phyloP scores from a whole-genome alignment of 2,888 invertebrate genomes.

The Spialia ferax region DNA sequence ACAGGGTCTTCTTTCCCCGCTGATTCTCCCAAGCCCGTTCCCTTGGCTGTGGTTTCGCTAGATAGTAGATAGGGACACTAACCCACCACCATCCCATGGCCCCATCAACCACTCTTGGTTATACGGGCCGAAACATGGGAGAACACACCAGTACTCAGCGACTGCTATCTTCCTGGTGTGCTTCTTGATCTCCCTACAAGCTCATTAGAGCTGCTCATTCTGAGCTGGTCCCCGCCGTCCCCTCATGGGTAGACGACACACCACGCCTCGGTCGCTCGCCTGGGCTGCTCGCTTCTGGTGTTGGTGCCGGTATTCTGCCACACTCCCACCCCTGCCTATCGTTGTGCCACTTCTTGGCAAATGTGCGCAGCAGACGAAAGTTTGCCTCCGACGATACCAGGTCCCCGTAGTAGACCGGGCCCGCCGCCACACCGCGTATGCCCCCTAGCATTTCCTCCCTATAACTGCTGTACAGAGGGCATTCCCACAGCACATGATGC shows the following conservation, averaged over 20 bases:
- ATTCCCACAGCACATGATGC: slow-evolving; percentile 40
- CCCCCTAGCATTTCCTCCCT: slow-evolving; percentile 8
- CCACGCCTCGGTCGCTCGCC: slow-evolving; percentile 4
- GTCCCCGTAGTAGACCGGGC: slow-evolving; percentile 23
- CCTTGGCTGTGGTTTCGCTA: slow-evolving; percentile 56
- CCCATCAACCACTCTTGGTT: no score
- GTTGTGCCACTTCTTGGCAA: background rate
- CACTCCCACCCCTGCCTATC: slow-evolving; percentile 25
- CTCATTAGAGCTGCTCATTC: slow-evolving; percentile 87
- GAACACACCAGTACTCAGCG: no score
- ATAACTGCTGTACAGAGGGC: slow-evolving; percentile 24
- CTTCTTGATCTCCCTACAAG: no score
- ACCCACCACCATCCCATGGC: no score
- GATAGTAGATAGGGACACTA: slow-evolving; percentile 74
- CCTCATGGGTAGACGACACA: background rate
- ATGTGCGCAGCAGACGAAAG: background rate
- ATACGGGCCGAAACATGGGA: no score
- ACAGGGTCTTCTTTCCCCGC: slow-evolving; percentile 87
- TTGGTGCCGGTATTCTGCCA: background rate
- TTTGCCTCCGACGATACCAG: slow-evolving; percentile 5
- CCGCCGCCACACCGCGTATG: background rate
- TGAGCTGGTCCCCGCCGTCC: slow-evolving; percentile 52
- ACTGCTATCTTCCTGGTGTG: no score
- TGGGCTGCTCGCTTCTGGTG: background rate
- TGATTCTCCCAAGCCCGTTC: slow-evolving; percentile 89